Base-by-base conservation (phyloP, 2,113 vertebrate genomes). In the Cardinalis cardinalis region DNA sequence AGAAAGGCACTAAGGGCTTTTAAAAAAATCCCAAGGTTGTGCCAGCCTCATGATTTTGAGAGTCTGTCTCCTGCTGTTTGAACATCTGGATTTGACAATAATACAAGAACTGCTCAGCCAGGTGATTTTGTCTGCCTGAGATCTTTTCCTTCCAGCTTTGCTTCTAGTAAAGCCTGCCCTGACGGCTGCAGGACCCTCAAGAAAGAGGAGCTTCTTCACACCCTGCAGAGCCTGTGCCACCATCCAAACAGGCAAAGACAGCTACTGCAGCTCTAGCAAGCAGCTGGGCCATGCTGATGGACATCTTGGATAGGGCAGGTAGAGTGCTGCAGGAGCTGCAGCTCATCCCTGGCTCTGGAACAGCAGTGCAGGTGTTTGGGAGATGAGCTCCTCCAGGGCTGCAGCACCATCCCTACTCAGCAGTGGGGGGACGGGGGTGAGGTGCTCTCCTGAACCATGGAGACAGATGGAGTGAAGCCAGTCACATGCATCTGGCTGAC, bases 401-500 rank as follows among this genome's bases (percentile, higher is more conserved):
- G 40, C 49, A 72, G 49, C n/a, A 29, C 25, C 23, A 14, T 1
- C 11, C 10, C 6, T 34, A 8, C 21, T 18, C 7, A 4, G 49
- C 38, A n/a, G 12, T 0, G 0, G 18, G 4, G 1, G 14, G 20
- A 4, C 14, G 24, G 40, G 25, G n/a, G 6, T 16, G 26, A 12
- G 18, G 10, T n/a, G 32, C 32, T 55, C 34, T 75, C n/a, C 56
- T 1, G 28, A 74, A 6, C 58, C 49, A 64, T 0, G 2, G 19
- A 53, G 44, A 49, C 16, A 40, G 63, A 31, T 18, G n/a, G 34
- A 69, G 28, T 9, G 29, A 65, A 69, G 78, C 12, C 70, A 78
- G 28, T 14, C 16, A 5, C 4, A 0, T 10, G 34, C 12, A 29
- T 17, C 55, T 58, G 69, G 4, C 10, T 74, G 55, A 21, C 2